A percentile compares a stretch with the other conserved stretches of the same genome.
phyloP scores from a whole-genome alignment of 1,140 invertebrate genomes.

The Formica selysi region DNA sequence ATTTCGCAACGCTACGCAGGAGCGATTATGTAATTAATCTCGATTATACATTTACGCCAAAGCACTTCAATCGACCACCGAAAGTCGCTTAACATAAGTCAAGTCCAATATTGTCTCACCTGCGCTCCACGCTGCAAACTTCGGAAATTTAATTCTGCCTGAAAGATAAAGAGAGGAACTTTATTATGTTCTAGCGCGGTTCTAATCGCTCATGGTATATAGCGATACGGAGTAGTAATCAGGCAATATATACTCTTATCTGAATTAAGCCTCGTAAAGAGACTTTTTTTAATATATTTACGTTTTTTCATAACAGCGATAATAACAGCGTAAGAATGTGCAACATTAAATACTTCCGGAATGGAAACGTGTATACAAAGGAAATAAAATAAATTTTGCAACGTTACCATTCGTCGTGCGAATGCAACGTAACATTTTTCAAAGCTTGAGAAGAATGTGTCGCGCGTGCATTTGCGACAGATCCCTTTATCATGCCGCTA shows the following conservation, averaged over 20 bases:
- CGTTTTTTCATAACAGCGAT: not conserved
- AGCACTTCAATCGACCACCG: conserved; percentile 9
- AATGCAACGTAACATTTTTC: conserved; percentile 45
- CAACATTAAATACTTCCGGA: not conserved
- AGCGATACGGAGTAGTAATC: not conserved
- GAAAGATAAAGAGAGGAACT: conserved; percentile 45
- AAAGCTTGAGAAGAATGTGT: conserved; percentile 28
- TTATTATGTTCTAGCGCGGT: conserved; percentile 3
- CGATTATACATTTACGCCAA: conserved; percentile 10
- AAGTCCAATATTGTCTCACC: conserved; percentile 54
- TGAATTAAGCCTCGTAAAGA: not conserved
- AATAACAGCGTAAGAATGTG: not conserved
- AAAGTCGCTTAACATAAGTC: conserved; percentile 41
- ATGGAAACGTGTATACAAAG: not conserved
- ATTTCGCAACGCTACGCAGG: not conserved
- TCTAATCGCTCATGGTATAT: not conserved
- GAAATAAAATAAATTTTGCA: conserved; percentile 12
- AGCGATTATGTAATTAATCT: conserved; percentile 54
- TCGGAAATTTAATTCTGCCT: conserved; percentile 29
- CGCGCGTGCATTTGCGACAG: conserved; percentile 52
- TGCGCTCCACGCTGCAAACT: conserved; percentile 25
- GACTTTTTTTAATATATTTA: not conserved
- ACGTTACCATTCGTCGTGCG: conserved; percentile 10
- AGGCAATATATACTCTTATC: not conserved
- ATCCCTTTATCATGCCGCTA: conserved; percentile 54